phyloP scores from a whole-genome alignment of 2,113 vertebrate species.

The Antigone vipio region DNA sequence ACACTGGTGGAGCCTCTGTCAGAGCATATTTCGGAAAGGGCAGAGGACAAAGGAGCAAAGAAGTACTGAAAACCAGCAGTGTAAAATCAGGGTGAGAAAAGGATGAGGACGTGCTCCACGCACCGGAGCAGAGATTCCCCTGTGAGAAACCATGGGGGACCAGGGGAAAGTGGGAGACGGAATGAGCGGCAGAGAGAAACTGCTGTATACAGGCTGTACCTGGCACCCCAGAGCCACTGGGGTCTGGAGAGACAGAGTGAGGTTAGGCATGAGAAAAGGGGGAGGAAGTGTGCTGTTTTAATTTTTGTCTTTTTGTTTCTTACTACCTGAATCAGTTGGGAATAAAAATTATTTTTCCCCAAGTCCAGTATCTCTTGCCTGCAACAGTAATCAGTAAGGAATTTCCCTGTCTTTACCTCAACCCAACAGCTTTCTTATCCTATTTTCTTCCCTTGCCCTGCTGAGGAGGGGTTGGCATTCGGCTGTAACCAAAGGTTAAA shows the following conservation, averaged over 20 bases:
- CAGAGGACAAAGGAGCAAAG: not conserved
- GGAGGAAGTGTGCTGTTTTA: not conserved
- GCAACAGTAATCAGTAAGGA: not conserved
- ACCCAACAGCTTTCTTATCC: not conserved
- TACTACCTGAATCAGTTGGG: not conserved
- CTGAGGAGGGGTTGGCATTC: rapidly evolving
- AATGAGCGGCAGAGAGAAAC: not conserved
- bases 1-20: no score
- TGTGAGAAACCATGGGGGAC: not conserved
- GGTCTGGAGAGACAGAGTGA: not conserved
- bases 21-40: not conserved
- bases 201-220: rapidly evolving
- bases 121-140: not conserved
- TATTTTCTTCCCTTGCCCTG: not conserved
- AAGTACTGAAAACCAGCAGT: not conserved
- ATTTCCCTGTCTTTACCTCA: not conserved
- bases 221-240: not conserved
- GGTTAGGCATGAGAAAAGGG: not conserved
- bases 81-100: not conserved
- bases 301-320: not conserved
- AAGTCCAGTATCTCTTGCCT: not conserved
- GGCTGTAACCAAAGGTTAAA: no score
- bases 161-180: not conserved
- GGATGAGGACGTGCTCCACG: not conserved
- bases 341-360: not conserved